A percentile compares a stretch with the other conserved stretches of the same genome.
Evolutionary conservation across 1,140 invertebrate species (phyloP).

Genomic region (Bombus soroeensis): DNA sequence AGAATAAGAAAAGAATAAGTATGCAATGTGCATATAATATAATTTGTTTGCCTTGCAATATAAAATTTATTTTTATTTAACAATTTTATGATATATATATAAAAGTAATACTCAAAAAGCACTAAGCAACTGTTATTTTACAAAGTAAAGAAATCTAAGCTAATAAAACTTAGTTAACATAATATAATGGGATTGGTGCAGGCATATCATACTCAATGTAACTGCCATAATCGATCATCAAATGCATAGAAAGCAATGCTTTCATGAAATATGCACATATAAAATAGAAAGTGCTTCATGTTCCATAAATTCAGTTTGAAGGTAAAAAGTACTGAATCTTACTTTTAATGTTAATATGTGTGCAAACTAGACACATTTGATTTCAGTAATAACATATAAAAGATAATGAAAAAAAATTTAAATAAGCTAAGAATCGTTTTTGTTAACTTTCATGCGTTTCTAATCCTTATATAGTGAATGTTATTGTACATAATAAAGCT

Average conservation of each 20-base stretch:
- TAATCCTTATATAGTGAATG: background rate
- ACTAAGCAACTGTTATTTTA: background rate
- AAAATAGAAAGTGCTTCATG: background rate
- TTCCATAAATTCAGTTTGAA: background rate
- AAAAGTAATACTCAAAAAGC: background rate
- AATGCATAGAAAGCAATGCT: constrained; percentile 6
- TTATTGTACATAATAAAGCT: constrained; percentile 18
- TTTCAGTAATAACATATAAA: background rate
- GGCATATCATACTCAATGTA: constrained; percentile 42
- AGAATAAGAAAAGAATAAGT: background rate
- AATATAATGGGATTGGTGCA: constrained; percentile 16
- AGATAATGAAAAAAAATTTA: background rate
- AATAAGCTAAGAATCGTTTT: background rate
- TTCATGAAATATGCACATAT: background rate
- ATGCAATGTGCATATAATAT: background rate
- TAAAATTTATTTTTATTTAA: constrained; percentile 22
- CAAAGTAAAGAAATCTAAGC: background rate
- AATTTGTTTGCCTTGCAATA: background rate
- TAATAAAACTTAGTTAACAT: constrained; percentile 3
- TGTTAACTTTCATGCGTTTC: background rate
- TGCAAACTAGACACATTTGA: background rate
- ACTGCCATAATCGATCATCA: constrained; percentile 37
- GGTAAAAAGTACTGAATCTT: background rate
- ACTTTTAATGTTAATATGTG: background rate
- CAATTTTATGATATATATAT: background rate